Evolutionary conservation across 2,888 invertebrate genomes (phyloP).

Genomic region (Drosophila kanekoi): DNA sequence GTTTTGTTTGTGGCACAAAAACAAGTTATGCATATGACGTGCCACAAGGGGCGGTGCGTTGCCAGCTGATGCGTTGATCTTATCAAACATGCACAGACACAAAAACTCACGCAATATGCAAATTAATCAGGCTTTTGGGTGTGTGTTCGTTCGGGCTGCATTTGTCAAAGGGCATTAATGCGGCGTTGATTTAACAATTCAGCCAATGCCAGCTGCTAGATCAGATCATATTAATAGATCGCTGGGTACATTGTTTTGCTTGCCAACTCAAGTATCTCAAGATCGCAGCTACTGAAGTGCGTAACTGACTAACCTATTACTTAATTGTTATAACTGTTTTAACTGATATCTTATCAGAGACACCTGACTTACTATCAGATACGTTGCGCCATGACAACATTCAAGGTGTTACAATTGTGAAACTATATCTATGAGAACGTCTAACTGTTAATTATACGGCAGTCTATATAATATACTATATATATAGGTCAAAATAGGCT

Average conservation of each 20-base stretch:
- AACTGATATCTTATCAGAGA: conserved; percentile 46
- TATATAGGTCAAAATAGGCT: too few species aligned
- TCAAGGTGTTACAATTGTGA: conserved; percentile 33
- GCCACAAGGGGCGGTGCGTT: conserved; percentile 4
- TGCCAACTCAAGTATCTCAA: conserved; percentile 12
- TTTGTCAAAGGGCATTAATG: conserved; percentile 23
- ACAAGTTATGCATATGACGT: conserved; percentile 60
- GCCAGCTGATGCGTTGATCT: conserved; percentile 73
- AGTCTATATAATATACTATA: too few species aligned
- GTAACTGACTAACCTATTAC: conserved; percentile 12
- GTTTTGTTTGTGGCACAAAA: conserved; percentile 70
- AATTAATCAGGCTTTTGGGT: conserved; percentile 65
- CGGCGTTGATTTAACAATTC: conserved; percentile 50
- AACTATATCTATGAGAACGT: conserved; percentile 8
- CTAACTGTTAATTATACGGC: too few species aligned
- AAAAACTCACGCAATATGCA: conserved; percentile 64
- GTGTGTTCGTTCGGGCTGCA: conserved; percentile 27
- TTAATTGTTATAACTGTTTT: conserved; percentile 17
- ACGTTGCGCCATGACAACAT: conserved; percentile 13
- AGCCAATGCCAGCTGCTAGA: conserved; percentile 52
- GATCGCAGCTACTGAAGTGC: conserved; percentile 1
- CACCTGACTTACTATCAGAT: conserved; percentile 42
- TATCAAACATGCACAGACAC: conserved; percentile 47
- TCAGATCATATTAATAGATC: conserved; percentile 24
- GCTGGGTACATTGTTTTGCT: background rate